These are phyloP conservation scores for Hoplostethus mediterraneus DNA, from an alignment of 2,797 vertebrate species.

Conservation along the genomic window DNA sequence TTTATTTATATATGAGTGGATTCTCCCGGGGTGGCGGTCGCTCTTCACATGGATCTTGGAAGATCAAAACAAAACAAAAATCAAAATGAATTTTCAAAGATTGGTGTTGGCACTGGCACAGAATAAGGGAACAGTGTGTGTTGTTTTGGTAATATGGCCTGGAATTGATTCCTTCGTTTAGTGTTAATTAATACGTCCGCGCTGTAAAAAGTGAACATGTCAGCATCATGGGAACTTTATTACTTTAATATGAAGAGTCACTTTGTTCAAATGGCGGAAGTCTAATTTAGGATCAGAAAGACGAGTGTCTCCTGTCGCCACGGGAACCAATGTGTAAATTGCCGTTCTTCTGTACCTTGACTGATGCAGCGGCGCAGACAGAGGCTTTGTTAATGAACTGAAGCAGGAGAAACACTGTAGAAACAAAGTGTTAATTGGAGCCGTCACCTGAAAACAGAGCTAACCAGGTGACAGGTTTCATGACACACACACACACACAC, in stretches of 20 bases:
- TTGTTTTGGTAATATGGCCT: no score
- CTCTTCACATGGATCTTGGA: slow-evolving; percentile 23
- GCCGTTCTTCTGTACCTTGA: not conserved
- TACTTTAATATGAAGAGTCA: not conserved
- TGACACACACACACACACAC: slow-evolving; percentile 11
- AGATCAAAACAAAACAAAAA: slow-evolving; percentile 20
- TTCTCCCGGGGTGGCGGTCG: slow-evolving; percentile 11
- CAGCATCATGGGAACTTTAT: not conserved
- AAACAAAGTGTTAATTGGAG: slow-evolving; percentile 44
- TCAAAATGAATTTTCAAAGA: slow-evolving; percentile 13
- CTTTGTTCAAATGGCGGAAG: not conserved
- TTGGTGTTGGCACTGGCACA: not conserved
- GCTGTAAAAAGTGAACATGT: not conserved
- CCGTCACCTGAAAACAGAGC: slow-evolving; percentile 15
- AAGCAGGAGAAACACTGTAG: slow-evolving; percentile 14
- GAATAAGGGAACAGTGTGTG: not conserved
- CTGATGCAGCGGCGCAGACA: slow-evolving; percentile 12
- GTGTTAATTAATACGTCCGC: not conserved
- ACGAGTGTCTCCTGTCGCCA: no score
- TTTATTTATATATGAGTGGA: slow-evolving; percentile 4
- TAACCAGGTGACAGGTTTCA: slow-evolving; percentile 33
- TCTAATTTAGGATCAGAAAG: slow-evolving; percentile 33
- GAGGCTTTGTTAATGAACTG: slow-evolving; percentile 37
- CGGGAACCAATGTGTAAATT: not conserved
- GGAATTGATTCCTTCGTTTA: no score